Evolutionary conservation across 1,140 invertebrate genomes (phyloP).

Genomic region (Bombus consobrinus): DNA sequence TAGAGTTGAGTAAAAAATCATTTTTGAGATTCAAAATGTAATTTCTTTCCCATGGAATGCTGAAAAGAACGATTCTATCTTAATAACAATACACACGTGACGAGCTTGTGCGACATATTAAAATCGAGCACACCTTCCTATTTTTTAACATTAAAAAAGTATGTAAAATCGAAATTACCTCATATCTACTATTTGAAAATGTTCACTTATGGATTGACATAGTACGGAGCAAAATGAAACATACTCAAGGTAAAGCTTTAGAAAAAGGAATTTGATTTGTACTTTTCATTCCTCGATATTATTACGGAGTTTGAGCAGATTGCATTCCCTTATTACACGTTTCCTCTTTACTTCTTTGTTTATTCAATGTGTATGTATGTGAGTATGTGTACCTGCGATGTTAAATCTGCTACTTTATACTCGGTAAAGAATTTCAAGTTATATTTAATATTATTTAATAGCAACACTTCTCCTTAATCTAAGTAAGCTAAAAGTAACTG

Average conservation of each 20-base stretch:
- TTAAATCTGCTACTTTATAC: conserved; percentile 53
- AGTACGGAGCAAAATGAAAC: conserved; percentile 45
- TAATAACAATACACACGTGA: neutral
- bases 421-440: conserved; percentile 53
- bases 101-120: neutral
- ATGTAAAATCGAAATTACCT: conserved; percentile 18
- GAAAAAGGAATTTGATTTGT: conserved; percentile 67
- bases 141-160: conserved; percentile 16
- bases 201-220: neutral
- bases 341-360: conserved; percentile 50
- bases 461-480: conserved; percentile 60
- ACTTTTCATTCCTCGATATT: conserved; percentile 68
- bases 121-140: conserved; percentile 32
- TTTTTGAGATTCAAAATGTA: neutral
- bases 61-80: neutral
- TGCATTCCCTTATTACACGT: conserved; percentile 63
- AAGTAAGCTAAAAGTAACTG: conserved; percentile 63
- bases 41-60: conserved; percentile 1
- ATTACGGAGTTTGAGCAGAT: conserved; percentile 67
- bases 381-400: conserved; percentile 40
- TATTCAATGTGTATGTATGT: conserved; percentile 20
- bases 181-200: conserved; percentile 16
- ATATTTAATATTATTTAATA: conserved; percentile 64
- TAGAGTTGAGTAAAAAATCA: neutral
- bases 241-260: conserved; percentile 42